A percentile compares a stretch with the other conserved stretches of the same genome.
phyloP scores from a whole-genome alignment of 1,140 invertebrate genomes.

The Pogonomyrmex barbatus region DNA sequence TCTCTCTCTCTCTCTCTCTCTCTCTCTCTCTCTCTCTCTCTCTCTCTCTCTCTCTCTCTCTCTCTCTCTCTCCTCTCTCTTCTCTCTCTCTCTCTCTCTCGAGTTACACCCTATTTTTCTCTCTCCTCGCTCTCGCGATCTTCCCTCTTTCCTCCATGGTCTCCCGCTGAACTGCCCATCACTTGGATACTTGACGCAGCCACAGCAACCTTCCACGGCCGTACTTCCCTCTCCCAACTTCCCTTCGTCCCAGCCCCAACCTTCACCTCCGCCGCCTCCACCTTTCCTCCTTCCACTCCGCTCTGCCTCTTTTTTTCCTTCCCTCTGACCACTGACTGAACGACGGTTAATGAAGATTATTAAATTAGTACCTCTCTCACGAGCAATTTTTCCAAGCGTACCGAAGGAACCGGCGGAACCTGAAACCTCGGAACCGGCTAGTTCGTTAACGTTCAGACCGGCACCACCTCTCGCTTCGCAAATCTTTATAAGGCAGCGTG shows the following conservation, averaged over 20 bases:
- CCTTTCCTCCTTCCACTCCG: conserved; percentile 38
- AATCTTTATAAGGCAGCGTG: conserved; percentile 37
- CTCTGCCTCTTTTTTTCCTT: conserved; percentile 42
- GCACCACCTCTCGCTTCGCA: conserved; percentile 16
- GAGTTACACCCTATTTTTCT: conserved; percentile 54
- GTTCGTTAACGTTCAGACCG: conserved; percentile 61
- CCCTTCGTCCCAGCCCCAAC: conserved; percentile 48
- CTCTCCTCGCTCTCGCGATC: conserved; percentile 65
- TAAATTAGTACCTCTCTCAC: conserved; percentile 82
- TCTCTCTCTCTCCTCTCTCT: neutral
- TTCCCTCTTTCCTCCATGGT: conserved; percentile 51
- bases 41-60: too few relatives aligned
- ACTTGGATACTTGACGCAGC: conserved; percentile 74
- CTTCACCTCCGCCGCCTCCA: conserved; percentile 44
- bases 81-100: conserved; percentile 56
- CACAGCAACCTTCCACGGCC: conserved; percentile 73
- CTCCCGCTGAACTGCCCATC: conserved; percentile 71
- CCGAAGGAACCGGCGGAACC: conserved; percentile 28
- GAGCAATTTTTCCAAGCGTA: conserved; percentile 68
- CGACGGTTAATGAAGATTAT: conserved; percentile 81
- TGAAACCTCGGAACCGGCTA: conserved; percentile 57
- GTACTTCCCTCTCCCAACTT: conserved; percentile 60
- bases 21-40: too few relatives aligned
- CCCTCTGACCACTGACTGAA: conserved; percentile 4
- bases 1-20: too few relatives aligned